Conservation (phyloP, 2,113 vertebrate species). For the Origma solitaria region DNA sequence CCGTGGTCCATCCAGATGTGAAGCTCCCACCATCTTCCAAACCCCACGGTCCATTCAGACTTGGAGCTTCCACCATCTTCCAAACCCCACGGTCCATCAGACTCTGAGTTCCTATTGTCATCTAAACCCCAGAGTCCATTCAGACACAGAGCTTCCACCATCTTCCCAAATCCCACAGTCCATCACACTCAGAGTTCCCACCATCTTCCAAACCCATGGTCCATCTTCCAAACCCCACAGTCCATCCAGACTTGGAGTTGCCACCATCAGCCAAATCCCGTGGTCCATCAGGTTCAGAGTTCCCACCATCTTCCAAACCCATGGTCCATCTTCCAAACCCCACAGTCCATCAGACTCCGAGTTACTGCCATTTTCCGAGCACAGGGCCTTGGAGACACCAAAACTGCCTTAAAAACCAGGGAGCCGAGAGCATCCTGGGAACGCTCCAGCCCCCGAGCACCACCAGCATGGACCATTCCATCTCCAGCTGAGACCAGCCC, state of each 20-base stretch:
- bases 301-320: accelerated
- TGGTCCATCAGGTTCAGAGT: background rate
- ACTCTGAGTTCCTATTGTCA: background rate
- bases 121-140: background rate
- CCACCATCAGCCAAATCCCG: accelerated
- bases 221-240: accelerated
- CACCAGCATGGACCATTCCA: background rate
- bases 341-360: background rate
- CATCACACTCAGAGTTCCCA: background rate
- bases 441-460: background rate
- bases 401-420: background rate
- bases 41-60: background rate
- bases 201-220: no score
- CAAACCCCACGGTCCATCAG: background rate
- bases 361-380: accelerated
- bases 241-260: background rate
- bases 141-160: no score
- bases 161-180: background rate
- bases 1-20: background rate
- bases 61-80: no score
- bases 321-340: background rate
- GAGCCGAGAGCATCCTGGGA: background rate
- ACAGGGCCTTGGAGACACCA: background rate
- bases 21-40: background rate
- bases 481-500: background rate